phyloP scores from a whole-genome alignment of 2,113 vertebrate genomes.

The Uria lomvia region DNA sequence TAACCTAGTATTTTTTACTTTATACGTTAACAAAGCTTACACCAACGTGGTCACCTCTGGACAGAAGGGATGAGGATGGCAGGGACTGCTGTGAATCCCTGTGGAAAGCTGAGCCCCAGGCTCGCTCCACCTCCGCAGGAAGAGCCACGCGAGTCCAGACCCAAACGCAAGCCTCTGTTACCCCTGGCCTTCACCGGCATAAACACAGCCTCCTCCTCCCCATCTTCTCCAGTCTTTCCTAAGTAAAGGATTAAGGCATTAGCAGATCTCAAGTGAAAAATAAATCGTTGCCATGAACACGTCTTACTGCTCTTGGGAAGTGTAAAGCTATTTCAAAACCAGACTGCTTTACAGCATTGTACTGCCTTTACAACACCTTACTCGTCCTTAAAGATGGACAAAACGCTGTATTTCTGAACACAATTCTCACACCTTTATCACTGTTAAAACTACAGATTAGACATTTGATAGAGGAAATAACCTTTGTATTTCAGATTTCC shows the following conservation, averaged over 20 bases:
- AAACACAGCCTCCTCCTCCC: background rate
- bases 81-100: background rate
- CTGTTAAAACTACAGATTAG: background rate
- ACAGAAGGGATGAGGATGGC: background rate
- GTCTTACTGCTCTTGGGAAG: background rate
- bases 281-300: background rate
- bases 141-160: background rate
- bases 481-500: background rate
- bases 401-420: background rate
- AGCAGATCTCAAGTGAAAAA: background rate
- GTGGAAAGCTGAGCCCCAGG: background rate
- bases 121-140: accelerated
- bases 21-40: background rate
- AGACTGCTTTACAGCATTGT: background rate
- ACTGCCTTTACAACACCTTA: background rate
- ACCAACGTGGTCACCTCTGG: background rate
- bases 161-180: background rate
- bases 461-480: background rate
- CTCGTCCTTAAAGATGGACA: background rate
- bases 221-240: background rate
- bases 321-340: background rate
- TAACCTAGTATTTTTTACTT: background rate
- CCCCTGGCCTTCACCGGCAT: background rate
- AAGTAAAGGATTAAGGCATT: background rate
- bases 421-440: background rate